These are phyloP conservation scores for Ambastaia sidthimunki DNA, from an alignment of 2,797 vertebrate genomes.

Conservation along the genomic window DNA sequence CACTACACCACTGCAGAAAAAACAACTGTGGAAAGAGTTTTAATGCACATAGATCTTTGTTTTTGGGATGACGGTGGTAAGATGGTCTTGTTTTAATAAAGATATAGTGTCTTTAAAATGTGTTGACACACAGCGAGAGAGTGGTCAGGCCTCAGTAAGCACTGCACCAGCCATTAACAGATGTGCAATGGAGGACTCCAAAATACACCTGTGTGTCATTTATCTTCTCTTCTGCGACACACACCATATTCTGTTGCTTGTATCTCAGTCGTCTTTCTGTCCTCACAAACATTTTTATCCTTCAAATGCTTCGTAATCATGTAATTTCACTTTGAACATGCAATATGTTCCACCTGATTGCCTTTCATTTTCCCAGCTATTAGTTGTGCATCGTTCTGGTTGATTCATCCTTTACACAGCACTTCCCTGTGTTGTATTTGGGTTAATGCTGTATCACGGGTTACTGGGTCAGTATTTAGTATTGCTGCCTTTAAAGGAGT, in stretches of 20 bases:
- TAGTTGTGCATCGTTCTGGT: conserved; percentile 16
- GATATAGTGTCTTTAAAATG: conserved; percentile 30
- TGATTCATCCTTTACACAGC: background rate
- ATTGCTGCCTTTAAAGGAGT: background rate
- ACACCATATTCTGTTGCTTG: background rate
- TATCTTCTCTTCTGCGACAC: conserved; percentile 37
- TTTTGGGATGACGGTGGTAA: background rate
- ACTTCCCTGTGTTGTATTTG: background rate
- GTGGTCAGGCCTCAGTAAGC: conserved; percentile 23
- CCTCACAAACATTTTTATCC: background rate
- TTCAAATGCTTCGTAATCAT: conserved; percentile 7
- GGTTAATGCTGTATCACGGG: background rate
- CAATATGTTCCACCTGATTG: conserved; percentile 15
- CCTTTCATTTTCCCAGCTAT: conserved; percentile 33
- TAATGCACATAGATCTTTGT: background rate
- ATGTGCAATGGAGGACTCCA: conserved; percentile 24
- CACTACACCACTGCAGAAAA: background rate
- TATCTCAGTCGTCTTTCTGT: background rate
- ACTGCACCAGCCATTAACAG: conserved; percentile 2
- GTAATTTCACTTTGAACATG: background rate
- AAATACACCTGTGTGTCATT: conserved; percentile 37
- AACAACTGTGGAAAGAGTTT: background rate
- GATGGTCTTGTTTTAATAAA: conserved; percentile 28
- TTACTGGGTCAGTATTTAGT: conserved; percentile 8
- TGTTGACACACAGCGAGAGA: conserved; percentile 13